Evolutionary conservation across 2,113 vertebrate genomes (phyloP), one percentile per base, ranked within the genome.

Genomic region (Syngnathus typhle): DNA sequence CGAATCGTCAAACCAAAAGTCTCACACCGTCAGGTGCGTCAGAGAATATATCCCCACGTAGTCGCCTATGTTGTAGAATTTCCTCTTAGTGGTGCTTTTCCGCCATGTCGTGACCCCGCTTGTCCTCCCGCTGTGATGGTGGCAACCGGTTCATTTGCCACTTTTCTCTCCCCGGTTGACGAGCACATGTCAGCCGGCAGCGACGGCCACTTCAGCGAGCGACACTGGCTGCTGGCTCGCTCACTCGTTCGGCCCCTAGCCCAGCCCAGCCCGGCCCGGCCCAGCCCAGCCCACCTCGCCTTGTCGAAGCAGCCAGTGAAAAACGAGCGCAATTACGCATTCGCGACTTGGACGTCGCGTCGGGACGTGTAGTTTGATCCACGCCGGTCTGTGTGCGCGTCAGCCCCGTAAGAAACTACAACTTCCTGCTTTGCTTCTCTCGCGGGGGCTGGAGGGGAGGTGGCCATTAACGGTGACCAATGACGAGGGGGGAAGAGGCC

Each of bases 301-400:
- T 85, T 58, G 82, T 77, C 82, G 76, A 83, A 81, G 81, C 84
- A 74, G 67, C 82, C 82, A 80, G 79, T 85, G 81, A 36, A 43
- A 27, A 39, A 51, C 52, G 77, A 77, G 80, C 70, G 67, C 75
- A 82, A 87, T 87, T 87, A 86, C 84, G 84, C 75, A 83, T 82
- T 81, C 78, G 79, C 80, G 75, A 74, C 84, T 84, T 83, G 75
- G 82, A 82, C 16, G 13, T 5, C 70, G 38, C 74, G 78, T 81
- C 54, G 84, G 87, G 87, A 88, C 80, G 74, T 90, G 88, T 87
- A 88, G 88, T 90, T 87, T 80, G 63, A 74, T 80, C 80, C 70
- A 59, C 27, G 73, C 70, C 64, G 71, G 65, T 47, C 60, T 61
- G 76, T 71, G 78, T 77, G 74, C 70, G 75, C 70, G 77, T 63